These are phyloP conservation scores for Mesaphorura yosii DNA, from an alignment of 1,140 invertebrate genomes.

Conservation along the genomic window DNA sequence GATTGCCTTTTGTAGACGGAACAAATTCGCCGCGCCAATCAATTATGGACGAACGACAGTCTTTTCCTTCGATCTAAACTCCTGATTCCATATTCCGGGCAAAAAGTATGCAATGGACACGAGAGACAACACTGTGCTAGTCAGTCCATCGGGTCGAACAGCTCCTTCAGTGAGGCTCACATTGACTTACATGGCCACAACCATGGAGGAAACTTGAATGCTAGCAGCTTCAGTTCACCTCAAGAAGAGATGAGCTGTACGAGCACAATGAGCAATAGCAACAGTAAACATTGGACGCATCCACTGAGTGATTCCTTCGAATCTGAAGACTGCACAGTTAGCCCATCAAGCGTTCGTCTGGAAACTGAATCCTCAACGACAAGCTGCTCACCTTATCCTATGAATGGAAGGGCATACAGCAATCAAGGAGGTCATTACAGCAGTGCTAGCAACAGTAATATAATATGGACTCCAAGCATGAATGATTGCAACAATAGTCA, in stretches of 20 bases:
- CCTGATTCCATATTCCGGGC: conserved; percentile 49
- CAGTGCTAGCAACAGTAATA: no score
- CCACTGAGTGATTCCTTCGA: conserved; percentile 26
- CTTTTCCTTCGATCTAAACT: conserved; percentile 70
- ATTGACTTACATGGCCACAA: not conserved
- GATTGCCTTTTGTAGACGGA: conserved; percentile 59
- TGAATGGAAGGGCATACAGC: no score
- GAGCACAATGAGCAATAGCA: conserved; percentile 10
- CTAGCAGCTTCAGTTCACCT: conserved; percentile 8
- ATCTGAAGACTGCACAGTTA: conserved; percentile 20
- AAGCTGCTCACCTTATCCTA: no score
- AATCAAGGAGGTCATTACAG: no score
- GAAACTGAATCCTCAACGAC: conserved; percentile 1
- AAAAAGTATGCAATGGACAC: conserved; percentile 38
- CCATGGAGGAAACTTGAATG: not conserved
- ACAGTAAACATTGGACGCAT: conserved; percentile 19
- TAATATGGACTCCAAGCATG: no score
- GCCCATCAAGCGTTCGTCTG: conserved; percentile 13
- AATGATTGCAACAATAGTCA: no score
- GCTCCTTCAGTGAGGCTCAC: not conserved
- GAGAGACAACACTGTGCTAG: conserved; percentile 34
- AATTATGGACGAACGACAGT: conserved; percentile 77
- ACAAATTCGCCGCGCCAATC: conserved; percentile 74
- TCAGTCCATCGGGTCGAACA: not conserved
- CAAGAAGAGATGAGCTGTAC: conserved; percentile 9